A percentile compares a stretch with the other conserved stretches of the same genome.
These are phyloP conservation scores for Cirrhinus molitorella DNA, from an alignment of 2,797 vertebrate species.

Conservation along the genomic window DNA sequence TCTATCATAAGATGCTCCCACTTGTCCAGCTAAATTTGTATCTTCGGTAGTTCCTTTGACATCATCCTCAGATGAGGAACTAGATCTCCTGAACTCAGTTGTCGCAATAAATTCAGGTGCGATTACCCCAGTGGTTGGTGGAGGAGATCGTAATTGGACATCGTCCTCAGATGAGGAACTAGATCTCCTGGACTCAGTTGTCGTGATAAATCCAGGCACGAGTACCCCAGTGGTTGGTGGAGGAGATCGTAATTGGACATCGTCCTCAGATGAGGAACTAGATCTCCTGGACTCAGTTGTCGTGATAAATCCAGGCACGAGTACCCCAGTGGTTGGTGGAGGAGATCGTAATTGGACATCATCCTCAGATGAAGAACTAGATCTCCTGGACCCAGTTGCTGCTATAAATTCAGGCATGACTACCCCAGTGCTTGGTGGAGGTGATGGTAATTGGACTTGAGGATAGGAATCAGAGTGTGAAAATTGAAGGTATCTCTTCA, in stretches of 20 bases:
- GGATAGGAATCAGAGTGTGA: constrained; percentile 18
- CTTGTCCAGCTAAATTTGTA: constrained; percentile 4
- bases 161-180: constrained; percentile 10
- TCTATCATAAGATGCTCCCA: neutral
- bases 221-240: no score
- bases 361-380: constrained; percentile 6
- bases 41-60: neutral
- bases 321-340: no score
- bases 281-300: no score
- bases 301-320: no score
- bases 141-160: constrained; percentile 9
- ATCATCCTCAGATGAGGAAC: constrained; percentile 12
- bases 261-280: neutral
- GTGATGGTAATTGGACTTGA: constrained; percentile 11
- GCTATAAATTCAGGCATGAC: neutral
- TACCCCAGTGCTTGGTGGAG: neutral
- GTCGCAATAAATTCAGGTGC: neutral
- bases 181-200: no score
- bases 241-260: no score
- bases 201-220: no score
- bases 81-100: constrained; percentile 14
- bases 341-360: no score
- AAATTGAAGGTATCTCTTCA: constrained; percentile 51
- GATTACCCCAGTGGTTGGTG: neutral
- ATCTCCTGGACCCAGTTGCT: constrained; percentile 13